Evolutionary conservation across 1,140 invertebrate species (phyloP), one percentile per base, ranked within the genome.

Genomic region (Doryteuthis pealeii): DNA sequence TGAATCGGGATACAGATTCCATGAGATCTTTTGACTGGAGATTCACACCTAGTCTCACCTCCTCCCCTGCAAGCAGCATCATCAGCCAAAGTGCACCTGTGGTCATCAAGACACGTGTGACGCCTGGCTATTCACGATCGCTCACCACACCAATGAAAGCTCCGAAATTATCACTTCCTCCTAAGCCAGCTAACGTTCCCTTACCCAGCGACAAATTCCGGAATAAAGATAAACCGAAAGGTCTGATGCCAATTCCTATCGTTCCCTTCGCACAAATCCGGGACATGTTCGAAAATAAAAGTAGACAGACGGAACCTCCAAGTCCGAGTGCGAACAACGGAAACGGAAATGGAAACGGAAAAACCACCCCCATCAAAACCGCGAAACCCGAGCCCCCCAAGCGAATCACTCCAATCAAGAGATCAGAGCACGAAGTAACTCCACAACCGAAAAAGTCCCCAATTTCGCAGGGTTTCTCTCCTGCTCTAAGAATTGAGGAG

Each of bases 221-320:
- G 58, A 79, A 79, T 22, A 77, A 78, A 78, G 84, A 84, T 14
- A 84, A 84, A 73, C 77, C 79, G 26, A 82, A 83, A 78, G 74
- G 75, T 49, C 74, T 86, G 12, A 84, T 82, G 77, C 83, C 83
- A 32, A 84, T 86, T 54, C 81, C 84, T 18, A 84, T 86, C 71
- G 82, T 86, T 70, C 83, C 84, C 71, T 86, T 86, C 74, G 79
- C 79, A 71, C 78, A 84, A 75, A 74, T 86, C 26, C 74, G 84
- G 22, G 81, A 82, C 72, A 86, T 84, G 83, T 86, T 86, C 76
- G 84, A 86, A 77, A 78, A 75, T 30, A 84, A 80, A 22, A 62
- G 54, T 22, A 22, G 18, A 62, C 22, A 62, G 5, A 22, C 10
- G 10, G 18, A 5, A 6, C 12, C 10, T 6, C 22, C 26, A 0